These are phyloP conservation scores for Silurus glanis DNA, from an alignment of 2,113 vertebrate genomes.

Conservation along the genomic window DNA sequence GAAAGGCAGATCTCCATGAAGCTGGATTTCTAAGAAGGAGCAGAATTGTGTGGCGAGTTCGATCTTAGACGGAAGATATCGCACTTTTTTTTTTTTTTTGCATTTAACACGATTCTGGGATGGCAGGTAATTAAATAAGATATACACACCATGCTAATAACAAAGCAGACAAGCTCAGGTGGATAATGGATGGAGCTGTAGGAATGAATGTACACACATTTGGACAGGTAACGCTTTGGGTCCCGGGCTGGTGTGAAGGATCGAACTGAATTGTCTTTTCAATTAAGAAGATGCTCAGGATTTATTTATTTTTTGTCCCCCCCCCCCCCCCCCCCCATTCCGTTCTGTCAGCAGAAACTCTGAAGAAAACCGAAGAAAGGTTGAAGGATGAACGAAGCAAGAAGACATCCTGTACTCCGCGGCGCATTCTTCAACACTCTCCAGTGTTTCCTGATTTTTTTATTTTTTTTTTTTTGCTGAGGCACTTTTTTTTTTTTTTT, in stretches of 20 bases:
- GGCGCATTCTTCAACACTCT: constrained; percentile 14
- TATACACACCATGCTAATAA: background rate
- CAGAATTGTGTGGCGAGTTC: background rate
- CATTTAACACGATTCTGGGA: background rate
- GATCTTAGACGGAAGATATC: background rate
- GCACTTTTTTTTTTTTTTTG: background rate
- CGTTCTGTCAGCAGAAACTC: constrained; percentile 67
- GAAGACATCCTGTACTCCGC: background rate
- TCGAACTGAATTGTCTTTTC: constrained; percentile 55
- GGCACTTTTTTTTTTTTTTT: constrained; percentile 22
- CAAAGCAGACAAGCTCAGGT: background rate
- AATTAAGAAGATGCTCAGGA: constrained; percentile 63
- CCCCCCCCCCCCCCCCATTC: background rate
- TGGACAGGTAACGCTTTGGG: constrained; percentile 22
- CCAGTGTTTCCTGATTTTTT: background rate
- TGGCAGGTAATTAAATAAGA: background rate
- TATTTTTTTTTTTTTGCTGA: constrained; percentile 44
- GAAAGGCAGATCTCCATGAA: too few species aligned
- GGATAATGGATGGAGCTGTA: constrained; percentile 16
- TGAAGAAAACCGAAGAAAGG: background rate
- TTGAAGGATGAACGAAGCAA: constrained; percentile 2
- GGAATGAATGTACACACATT: constrained; percentile 14
- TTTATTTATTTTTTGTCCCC: constrained; percentile 25
- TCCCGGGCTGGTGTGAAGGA: constrained; percentile 43
- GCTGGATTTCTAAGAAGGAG: background rate